A percentile compares a stretch with the other conserved stretches of the same genome.
Conservation (phyloP, 1,140 invertebrate species). For the Oedothorax gibbosus region DNA sequence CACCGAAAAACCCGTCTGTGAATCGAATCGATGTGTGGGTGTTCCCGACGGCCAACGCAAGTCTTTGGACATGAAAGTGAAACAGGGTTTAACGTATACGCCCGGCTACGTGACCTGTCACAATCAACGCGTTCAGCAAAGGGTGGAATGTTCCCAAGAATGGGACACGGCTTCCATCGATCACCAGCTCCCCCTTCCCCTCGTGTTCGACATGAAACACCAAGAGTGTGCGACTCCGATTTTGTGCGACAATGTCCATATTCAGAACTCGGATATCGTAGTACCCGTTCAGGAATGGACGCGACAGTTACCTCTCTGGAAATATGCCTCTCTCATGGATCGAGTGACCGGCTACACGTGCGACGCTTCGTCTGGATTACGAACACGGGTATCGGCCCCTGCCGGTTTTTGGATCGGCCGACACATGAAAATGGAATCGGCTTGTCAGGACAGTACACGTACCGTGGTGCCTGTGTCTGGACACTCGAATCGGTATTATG, state of each 20-base stretch:
- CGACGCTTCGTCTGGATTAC: background rate
- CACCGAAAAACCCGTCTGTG: background rate
- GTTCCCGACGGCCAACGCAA: background rate
- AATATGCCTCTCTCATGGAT: background rate
- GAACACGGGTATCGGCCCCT: background rate
- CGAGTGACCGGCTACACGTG: background rate
- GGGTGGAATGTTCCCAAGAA: background rate
- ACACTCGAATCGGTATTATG: background rate
- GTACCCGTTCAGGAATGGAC: slow-evolving; percentile 5
- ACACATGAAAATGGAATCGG: background rate
- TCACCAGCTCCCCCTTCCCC: background rate
- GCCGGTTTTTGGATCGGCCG: background rate
- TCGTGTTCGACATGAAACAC: background rate
- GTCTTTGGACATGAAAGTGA: background rate
- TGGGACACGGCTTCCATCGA: slow-evolving; percentile 2
- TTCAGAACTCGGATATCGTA: background rate
- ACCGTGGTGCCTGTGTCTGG: background rate
- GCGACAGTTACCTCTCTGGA: background rate
- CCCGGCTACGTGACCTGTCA: slow-evolving; percentile 2
- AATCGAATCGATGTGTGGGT: background rate
- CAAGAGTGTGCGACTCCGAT: background rate
- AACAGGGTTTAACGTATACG: background rate
- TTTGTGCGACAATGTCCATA: slow-evolving; percentile 1
- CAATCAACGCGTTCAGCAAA: background rate
- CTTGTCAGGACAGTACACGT: background rate